Evolutionary conservation across 2,888 invertebrate genomes (phyloP).

Genomic region (Acanthococcus lagerstroemiae): DNA sequence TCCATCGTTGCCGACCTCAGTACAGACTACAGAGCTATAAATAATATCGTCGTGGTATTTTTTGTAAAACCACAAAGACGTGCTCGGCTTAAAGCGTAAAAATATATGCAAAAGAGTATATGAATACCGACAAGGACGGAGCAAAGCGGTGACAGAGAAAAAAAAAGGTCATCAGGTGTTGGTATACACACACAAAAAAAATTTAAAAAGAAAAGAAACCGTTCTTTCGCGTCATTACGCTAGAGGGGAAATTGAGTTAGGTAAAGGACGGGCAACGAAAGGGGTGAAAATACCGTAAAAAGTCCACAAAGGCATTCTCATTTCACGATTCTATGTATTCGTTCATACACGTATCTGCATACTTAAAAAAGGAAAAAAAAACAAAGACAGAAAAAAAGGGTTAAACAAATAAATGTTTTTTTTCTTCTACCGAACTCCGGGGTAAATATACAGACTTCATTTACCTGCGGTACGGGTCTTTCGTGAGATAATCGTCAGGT

Average conservation of each 20-base stretch:
- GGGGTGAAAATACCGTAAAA: slow-evolving; percentile 29
- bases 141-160: not conserved
- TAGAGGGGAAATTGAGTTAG: slow-evolving; percentile 8
- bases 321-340: slow-evolving; percentile 23
- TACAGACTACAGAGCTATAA: slow-evolving; percentile 8
- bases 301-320: slow-evolving; percentile 24
- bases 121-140: not conserved
- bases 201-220: slow-evolving; percentile 25
- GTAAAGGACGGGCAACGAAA: slow-evolving; percentile 7
- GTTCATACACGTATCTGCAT: slow-evolving; percentile 27
- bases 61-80: slow-evolving; percentile 18
- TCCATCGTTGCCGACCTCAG: not conserved
- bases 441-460: slow-evolving; percentile 28
- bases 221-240: slow-evolving; percentile 29
- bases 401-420: slow-evolving; percentile 31
- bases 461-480: slow-evolving; percentile 26
- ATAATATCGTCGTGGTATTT: slow-evolving; percentile 3
- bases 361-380: slow-evolving; percentile 17
- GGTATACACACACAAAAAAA: not conserved
- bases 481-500: slow-evolving; percentile 31
- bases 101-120: slow-evolving; percentile 25
- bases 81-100: slow-evolving; percentile 25
- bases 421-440: not conserved
- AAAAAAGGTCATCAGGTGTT: slow-evolving; percentile 30
- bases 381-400: slow-evolving; percentile 10